Evolutionary conservation across 2,113 vertebrate genomes (phyloP), one percentile per base, ranked within the genome.

Genomic region (Thymallus thymallus): DNA sequence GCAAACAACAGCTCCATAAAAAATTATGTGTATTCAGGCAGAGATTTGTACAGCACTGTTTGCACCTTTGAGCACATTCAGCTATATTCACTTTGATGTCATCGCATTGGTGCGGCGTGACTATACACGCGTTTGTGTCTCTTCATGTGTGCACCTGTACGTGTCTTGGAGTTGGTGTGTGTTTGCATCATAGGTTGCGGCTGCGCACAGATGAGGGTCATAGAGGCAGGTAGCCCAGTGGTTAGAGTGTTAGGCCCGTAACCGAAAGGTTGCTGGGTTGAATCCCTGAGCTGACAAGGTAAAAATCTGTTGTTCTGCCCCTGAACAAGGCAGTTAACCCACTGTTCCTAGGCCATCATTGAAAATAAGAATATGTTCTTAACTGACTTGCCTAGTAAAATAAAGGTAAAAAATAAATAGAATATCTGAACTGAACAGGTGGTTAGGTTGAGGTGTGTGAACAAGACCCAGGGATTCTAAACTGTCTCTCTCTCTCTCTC

Each of bases 21-120:
- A 23, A 71, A 58, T 76, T 20, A 26, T 69, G 22, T 58, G 67
- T 73, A 70, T 76, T 45, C 71, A 78, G 61, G 60, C 68, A 67
- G 68, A 64, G 56, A 72, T 82, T 46, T 82, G 77, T 82, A 20
- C 61, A 51, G 67, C 70, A 67, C 18, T 71, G 71, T 75, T 72
- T 73, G 56, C 60, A 82, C 76, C 29, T 72, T 46, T 51, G 32
- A 68, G 66, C 46, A 64, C 63, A 55, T 76, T 76, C 55, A 63
- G 35, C 70, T 61, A 45, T 56, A 60, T 69, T n/a, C 20, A 55
- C 58, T 45, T 10, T 75, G 75, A 73, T 84, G 77, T 77, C 71
- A 78, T 46, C 5, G 4, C 12, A 18, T 62, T 9, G 29, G 45
- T 35, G 55, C 20, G 22, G 79, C 70, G 73, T 74, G 77, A 69